Evolutionary conservation across 2,888 invertebrate genomes (phyloP).

Genomic region (Eilema caniola): DNA sequence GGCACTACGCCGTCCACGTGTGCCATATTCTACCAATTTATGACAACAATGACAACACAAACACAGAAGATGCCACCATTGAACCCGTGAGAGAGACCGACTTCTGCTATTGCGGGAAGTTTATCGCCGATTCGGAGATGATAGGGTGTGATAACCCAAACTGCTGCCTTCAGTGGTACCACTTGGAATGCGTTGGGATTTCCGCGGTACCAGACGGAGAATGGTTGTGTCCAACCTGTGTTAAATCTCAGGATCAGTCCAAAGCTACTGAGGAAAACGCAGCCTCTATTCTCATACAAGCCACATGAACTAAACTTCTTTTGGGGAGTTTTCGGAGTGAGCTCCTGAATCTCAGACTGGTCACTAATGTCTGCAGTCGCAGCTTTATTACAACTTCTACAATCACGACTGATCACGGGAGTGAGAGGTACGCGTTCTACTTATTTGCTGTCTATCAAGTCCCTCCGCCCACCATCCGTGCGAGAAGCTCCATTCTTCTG

Average conservation of each 20-base stretch:
- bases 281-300: neutral
- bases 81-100: slow-evolving; percentile 52
- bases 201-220: slow-evolving; percentile 64
- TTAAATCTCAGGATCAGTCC: slow-evolving; percentile 28
- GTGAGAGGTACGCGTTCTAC: neutral
- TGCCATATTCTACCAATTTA: slow-evolving; percentile 71
- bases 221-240: slow-evolving; percentile 71
- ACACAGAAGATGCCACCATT: slow-evolving; percentile 37
- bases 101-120: slow-evolving; percentile 69
- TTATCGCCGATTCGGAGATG: slow-evolving; percentile 62
- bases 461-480: no score
- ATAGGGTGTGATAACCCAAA: slow-evolving; percentile 71
- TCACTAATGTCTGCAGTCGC: neutral
- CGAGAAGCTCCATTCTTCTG: no score
- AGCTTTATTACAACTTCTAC: no score
- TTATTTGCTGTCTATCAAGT: neutral
- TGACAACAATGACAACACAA: slow-evolving; percentile 40
- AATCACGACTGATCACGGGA: neutral
- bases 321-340: no score
- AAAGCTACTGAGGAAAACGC: neutral
- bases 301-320: neutral
- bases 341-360: neutral
- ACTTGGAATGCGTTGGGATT: slow-evolving; percentile 72
- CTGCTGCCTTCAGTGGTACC: slow-evolving; percentile 71
- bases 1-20: slow-evolving; percentile 68